Evolutionary conservation across 2,113 vertebrate genomes (phyloP), one percentile per base, ranked within the genome.

Genomic region (Peromyscus polionotus): DNA sequence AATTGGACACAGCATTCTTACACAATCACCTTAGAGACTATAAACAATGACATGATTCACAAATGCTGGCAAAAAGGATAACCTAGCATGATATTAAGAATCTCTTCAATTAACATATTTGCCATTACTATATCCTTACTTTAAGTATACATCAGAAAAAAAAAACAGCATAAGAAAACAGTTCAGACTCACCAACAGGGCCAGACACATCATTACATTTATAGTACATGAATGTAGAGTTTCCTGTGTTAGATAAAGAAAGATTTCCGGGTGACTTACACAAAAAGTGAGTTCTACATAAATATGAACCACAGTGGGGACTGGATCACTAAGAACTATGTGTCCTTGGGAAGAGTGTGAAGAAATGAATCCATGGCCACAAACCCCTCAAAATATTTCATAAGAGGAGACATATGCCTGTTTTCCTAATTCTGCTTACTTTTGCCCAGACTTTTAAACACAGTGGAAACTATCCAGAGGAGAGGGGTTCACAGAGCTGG

Each of bases 11-110:
- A 97, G 75, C 59, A 51, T 96, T 92, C 93, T 96, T 95, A 84
- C 48, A 86, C 4, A 33, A 81, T 94, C 94, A 91, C 88, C 94
- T 89, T 94, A 77, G 94, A 88, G 92, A 91, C 72, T 13, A 19
- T 83, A 93, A 97, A 95, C 51, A 97, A 75, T 97, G 91, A 94
- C 16, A 20, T 83, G 42, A 88, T 81, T 4, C 4, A n/a, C 76
- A 95, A 93, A 63, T 45, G 84, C n/a, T 68, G 83, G 63, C 19
- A 67, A 72, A 91, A 75, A 92, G 57, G 77, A 94, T 10, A 17
- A 63, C 39, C 83, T 80, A 75, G 13, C 13, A n/a, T 10, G 70
- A 59, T 42, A 73, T 20, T 17, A 13, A 93, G 61, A 20, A 12
- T 87, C 91, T 84, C 68, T 89, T 39, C 86, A 89, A 73, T 59